Conservation (phyloP, 2,888 invertebrate species). For the Phania funesta region DNA sequence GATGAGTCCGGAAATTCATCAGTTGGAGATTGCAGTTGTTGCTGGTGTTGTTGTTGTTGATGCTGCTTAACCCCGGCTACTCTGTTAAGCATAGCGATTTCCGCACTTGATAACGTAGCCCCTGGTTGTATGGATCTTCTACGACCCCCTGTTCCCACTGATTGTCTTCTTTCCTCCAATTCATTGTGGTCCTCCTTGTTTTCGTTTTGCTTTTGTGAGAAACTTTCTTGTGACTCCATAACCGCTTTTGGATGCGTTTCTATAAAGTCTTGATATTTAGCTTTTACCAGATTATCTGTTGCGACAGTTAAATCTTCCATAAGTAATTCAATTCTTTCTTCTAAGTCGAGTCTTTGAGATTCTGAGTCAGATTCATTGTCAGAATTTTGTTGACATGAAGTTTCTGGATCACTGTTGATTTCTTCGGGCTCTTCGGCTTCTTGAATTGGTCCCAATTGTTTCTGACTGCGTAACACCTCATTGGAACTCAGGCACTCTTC, state of each 20-base stretch:
- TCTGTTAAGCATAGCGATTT: slow-evolving; percentile 83
- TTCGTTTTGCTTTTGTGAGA: slow-evolving; percentile 68
- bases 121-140: slow-evolving; percentile 84
- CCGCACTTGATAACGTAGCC: slow-evolving; percentile 83
- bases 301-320: slow-evolving; percentile 87
- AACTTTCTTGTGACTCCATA: slow-evolving; percentile 78
- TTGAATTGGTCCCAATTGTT: slow-evolving; percentile 76
- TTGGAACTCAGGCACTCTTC: slow-evolving; percentile 86
- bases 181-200: slow-evolving; percentile 35
- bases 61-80: slow-evolving; percentile 80
- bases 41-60: slow-evolving; percentile 57
- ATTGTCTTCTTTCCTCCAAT: slow-evolving; percentile 45
- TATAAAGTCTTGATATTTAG: slow-evolving; percentile 84
- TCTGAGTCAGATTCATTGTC: slow-evolving; percentile 81
- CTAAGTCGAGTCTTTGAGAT: slow-evolving; percentile 84
- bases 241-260: slow-evolving; percentile 80
- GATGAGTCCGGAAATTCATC: slow-evolving; percentile 77
- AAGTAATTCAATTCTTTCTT: slow-evolving; percentile 86
- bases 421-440: slow-evolving; percentile 84
- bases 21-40: slow-evolving; percentile 53
- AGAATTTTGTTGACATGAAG: slow-evolving; percentile 78
- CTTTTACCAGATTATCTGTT: slow-evolving; percentile 85
- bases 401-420: slow-evolving; percentile 84
- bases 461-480: slow-evolving; percentile 74
- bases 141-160: slow-evolving; percentile 71